These are phyloP conservation scores for Leptinotarsa defecta DNA, from an alignment of 1,140 invertebrate genomes.

Conservation along the genomic window DNA sequence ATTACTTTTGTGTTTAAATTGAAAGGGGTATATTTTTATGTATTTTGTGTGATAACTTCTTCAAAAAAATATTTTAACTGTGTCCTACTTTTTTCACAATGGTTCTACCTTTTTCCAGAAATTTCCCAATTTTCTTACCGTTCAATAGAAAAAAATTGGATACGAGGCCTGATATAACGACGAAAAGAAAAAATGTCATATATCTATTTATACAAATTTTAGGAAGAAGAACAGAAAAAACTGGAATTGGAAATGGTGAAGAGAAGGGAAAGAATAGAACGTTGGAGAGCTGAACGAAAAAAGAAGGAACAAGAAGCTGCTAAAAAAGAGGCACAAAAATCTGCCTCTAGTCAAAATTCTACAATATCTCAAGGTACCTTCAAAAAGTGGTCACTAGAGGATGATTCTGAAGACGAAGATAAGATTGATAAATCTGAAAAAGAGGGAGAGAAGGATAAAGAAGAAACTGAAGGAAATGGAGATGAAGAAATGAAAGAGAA, in stretches of 20 bases:
- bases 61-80: too few relatives aligned
- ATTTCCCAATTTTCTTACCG: too few relatives aligned
- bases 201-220: constrained; percentile 15
- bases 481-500: constrained; percentile 53
- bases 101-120: too few relatives aligned
- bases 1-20: too few relatives aligned
- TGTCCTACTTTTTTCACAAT: too few relatives aligned
- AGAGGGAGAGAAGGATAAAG: constrained; percentile 69
- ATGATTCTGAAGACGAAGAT: constrained; percentile 80
- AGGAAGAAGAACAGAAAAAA: constrained; percentile 85
- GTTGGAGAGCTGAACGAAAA: constrained; percentile 88
- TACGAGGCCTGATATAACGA: too few relatives aligned
- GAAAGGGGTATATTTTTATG: too few relatives aligned
- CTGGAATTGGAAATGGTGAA: constrained; percentile 97
- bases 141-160: too few relatives aligned
- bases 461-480: constrained; percentile 67
- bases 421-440: constrained; percentile 55
- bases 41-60: too few relatives aligned
- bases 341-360: constrained; percentile 61
- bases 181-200: too few relatives aligned
- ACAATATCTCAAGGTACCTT: constrained; percentile 59
- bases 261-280: constrained; percentile 88
- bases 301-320: constrained; percentile 79
- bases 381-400: constrained; percentile 92
- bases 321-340: constrained; percentile 73